Evolutionary conservation across 2,113 vertebrate genomes (phyloP), one percentile per base, ranked within the genome.

Genomic region (Pagrus major): DNA sequence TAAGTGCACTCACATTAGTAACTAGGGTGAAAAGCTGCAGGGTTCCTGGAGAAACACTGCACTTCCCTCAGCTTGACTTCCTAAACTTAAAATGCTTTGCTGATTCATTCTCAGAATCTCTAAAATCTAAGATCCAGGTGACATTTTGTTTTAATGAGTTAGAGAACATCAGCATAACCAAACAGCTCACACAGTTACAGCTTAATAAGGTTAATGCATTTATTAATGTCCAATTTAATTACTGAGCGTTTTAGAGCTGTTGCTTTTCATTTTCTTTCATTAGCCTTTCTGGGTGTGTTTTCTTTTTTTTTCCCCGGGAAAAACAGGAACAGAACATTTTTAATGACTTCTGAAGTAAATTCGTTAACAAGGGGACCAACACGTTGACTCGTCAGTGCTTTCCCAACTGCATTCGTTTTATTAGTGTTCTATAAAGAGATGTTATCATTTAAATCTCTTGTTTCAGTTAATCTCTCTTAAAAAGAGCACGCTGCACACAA

Each of bases 151-250:
- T 68, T 80, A 89, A 89, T 90, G 78, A 87, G 79, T 77, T n/a
- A 41, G 72, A 67, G 71, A 86, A 78, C 75, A 92, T 90, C 83
- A 78, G 81, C 78, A 78, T 83, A 89, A 91, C 44, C 74, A 81
- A 76, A 79, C 75, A 44, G 37, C 78, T 83, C 69, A 65, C 78
- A 91, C 88, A 70, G 87, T 82, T 82, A 54, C 77, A 73, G 76
- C 87, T 81, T 83, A 91, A 85, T 71, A 71, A 69, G 59, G 20
- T 81, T 88, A 88, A 90, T 90, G 85, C 89, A 90, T 93, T 92
- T 89, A 92, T 93, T 93, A 90, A 88, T 73, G 88, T 91, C 79
- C 64, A 78, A 82, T 89, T 91, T 91, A 89, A 93, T 89, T 83
- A 86, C 63, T 2, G 49, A 66, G 31, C 59, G 71, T 89, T 89